Conservation (phyloP, 2,797 vertebrate species). For the Onychomys torridus region DNA sequence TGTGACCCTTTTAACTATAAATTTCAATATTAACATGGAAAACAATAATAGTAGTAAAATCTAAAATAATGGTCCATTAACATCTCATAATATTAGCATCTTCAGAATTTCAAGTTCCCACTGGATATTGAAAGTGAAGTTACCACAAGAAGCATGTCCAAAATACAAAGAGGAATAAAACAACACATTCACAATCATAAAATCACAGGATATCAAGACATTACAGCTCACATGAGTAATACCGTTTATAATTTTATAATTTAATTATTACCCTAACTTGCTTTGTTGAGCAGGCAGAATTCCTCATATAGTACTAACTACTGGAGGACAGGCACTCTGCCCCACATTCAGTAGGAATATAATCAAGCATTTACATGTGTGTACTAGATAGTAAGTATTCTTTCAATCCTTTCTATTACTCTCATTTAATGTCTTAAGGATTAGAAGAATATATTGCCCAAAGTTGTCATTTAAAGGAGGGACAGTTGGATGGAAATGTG, state of each 20-base stretch:
- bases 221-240: neutral
- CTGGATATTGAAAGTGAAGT: neutral
- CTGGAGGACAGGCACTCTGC: fast-evolving
- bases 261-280: neutral
- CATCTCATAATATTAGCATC: neutral
- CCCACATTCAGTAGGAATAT: neutral
- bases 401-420: neutral
- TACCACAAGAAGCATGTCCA: neutral
- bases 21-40: neutral
- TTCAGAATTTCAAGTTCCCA: neutral
- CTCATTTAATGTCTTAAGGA: neutral
- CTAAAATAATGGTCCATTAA: neutral
- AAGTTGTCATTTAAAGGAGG: neutral
- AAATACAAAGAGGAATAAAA: neutral
- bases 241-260: neutral
- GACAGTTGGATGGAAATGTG: neutral
- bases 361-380: neutral
- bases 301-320: neutral
- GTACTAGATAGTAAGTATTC: neutral
- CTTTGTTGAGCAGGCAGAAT: neutral
- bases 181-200: neutral
- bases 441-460: neutral
- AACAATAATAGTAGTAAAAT: neutral
- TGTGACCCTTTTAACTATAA: neutral
- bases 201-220: neutral